These are phyloP conservation scores for Physocephala rufipes DNA, from an alignment of 2,888 invertebrate genomes.

Conservation along the genomic window DNA sequence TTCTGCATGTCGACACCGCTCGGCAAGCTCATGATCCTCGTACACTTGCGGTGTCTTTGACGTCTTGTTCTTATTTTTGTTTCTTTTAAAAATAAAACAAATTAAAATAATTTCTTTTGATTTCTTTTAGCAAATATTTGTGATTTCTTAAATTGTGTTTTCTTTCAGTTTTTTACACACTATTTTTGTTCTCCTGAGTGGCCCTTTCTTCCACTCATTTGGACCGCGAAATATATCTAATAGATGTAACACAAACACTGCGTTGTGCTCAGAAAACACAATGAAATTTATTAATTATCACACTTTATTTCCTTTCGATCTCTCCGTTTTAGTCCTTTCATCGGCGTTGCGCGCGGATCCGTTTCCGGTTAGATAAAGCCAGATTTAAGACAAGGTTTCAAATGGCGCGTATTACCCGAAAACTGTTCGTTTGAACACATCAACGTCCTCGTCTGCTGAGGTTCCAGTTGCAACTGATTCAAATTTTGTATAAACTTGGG, in stretches of 20 bases:
- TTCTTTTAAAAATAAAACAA: no score
- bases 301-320: not conserved
- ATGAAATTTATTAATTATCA: not conserved
- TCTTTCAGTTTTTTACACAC: no score
- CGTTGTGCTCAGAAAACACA: not conserved
- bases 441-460: slow-evolving; percentile 63
- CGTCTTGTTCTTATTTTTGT: not conserved
- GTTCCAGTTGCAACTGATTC: slow-evolving; percentile 66
- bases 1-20: slow-evolving; percentile 87
- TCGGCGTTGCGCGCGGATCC: no score
- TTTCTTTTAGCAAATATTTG: no score
- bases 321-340: not conserved
- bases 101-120: no score
- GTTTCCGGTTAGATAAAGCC: no score
- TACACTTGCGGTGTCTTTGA: no score
- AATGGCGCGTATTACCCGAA: not conserved
- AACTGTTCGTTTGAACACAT: slow-evolving; percentile 26
- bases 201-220: no score
- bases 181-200: no score
- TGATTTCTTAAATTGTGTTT: no score
- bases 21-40: slow-evolving; percentile 78
- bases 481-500: slow-evolving; percentile 48
- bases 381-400: no score
- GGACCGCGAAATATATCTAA: no score
- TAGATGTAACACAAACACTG: not conserved